Conservation (phyloP, 2,113 vertebrate species). For the Phrynocephalus versicolor region DNA sequence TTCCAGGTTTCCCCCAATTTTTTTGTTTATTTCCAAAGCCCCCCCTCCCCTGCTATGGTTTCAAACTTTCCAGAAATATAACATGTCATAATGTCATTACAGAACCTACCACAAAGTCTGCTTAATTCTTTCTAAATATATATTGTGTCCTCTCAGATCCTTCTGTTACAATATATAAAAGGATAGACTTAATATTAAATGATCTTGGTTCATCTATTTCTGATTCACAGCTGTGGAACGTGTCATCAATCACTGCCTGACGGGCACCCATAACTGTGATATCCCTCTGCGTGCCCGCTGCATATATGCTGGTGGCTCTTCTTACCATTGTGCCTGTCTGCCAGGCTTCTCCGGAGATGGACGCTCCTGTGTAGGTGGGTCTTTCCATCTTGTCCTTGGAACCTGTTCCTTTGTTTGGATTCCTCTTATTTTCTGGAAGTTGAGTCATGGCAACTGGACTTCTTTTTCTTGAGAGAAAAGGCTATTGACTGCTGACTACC, state of each 20-base stretch:
- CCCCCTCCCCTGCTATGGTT: too few species aligned
- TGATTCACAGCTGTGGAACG: conserved; percentile 68
- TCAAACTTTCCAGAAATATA: too few species aligned
- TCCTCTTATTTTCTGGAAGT: not conserved
- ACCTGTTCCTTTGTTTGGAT: not conserved
- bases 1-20: too few species aligned
- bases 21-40: too few species aligned
- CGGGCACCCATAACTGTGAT: conserved; percentile 84
- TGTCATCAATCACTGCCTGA: conserved; percentile 78
- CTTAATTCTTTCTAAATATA: not conserved
- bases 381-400: not conserved
- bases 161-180: not conserved
- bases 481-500: too few species aligned
- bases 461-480: too few species aligned
- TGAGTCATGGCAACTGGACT: too few species aligned
- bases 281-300: conserved; percentile 86
- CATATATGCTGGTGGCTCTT: conserved; percentile 79
- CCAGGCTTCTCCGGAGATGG: conserved; percentile 87
- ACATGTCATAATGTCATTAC: not conserved
- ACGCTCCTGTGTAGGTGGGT: conserved; percentile 81
- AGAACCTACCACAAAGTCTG: too few species aligned
- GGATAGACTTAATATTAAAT: not conserved
- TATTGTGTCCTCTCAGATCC: not conserved
- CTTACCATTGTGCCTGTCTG: conserved; percentile 85
- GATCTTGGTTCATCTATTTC: not conserved